Evolutionary conservation across 2,888 invertebrate species (phyloP).

Genomic region (Branchellion lobata): DNA sequence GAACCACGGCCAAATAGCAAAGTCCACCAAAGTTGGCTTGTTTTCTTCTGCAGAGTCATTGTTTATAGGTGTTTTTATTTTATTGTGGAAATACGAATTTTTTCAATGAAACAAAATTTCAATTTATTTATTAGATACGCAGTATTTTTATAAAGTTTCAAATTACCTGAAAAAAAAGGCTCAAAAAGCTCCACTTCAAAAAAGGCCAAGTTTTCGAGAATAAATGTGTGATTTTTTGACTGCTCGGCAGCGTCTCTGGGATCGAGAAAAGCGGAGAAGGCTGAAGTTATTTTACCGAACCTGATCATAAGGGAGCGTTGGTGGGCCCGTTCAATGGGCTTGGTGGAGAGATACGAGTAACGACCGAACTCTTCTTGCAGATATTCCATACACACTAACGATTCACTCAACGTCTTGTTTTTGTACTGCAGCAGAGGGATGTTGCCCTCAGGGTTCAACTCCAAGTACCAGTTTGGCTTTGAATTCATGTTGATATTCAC

Average conservation of each 20-base stretch:
- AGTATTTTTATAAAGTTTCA: no score
- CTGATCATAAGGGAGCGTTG: slow-evolving; percentile 23
- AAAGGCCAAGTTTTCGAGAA: not conserved
- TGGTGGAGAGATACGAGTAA: not conserved
- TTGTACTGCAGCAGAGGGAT: slow-evolving; percentile 35
- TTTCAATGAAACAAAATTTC: not conserved
- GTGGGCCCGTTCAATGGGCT: slow-evolving; percentile 22
- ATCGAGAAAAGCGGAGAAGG: slow-evolving; percentile 6
- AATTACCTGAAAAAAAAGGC: slow-evolving; percentile 38
- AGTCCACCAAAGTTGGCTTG: slow-evolving; percentile 39
- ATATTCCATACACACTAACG: slow-evolving; percentile 20
- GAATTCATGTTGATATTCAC: slow-evolving; percentile 65
- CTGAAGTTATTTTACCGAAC: slow-evolving; percentile 13
- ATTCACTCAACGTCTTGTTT: slow-evolving; percentile 1
- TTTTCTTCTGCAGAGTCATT: slow-evolving; percentile 7
- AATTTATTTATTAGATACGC: no score
- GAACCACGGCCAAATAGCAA: slow-evolving; percentile 44
- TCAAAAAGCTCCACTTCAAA: slow-evolving; percentile 20
- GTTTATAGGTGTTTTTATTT: not conserved
- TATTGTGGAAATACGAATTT: no score
- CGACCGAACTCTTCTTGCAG: slow-evolving; percentile 29
- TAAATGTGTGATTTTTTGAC: not conserved
- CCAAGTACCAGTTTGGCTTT: slow-evolving; percentile 66
- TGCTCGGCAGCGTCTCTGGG: not conserved
- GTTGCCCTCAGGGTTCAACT: slow-evolving; percentile 61